Percentiles rank a stretch among this genome's conserved stretches.
Evolutionary conservation across 2,888 invertebrate genomes (phyloP).

Genomic region (Cremastinae sp.): DNA sequence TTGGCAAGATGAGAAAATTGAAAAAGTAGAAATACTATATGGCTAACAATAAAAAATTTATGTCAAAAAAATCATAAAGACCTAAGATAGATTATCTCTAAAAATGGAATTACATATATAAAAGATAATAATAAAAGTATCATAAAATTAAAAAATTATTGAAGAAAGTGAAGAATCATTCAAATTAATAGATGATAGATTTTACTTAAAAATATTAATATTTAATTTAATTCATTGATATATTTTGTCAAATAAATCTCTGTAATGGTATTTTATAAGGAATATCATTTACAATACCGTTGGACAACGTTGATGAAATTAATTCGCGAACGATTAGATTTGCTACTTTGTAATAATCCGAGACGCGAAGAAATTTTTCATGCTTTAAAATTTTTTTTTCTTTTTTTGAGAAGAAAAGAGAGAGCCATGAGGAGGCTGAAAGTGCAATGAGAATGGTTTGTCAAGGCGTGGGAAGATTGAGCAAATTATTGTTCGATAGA

Average conservation of each 20-base stretch:
- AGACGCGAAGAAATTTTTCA: slow-evolving; percentile 3
- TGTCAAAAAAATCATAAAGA: slow-evolving; percentile 27
- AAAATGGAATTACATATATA: too few relatives aligned
- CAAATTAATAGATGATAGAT: too few relatives aligned
- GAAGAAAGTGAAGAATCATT: background rate
- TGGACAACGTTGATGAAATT: too few relatives aligned
- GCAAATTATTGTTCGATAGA: slow-evolving; percentile 50
- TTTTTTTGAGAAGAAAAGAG: background rate
- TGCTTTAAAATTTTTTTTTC: background rate
- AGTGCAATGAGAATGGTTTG: slow-evolving; percentile 40
- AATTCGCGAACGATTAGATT: background rate
- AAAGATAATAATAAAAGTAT: too few relatives aligned
- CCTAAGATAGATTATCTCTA: too few relatives aligned
- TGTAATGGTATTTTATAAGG: too few relatives aligned
- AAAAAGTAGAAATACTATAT: too few relatives aligned
- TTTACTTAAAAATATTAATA: too few relatives aligned
- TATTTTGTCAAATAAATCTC: too few relatives aligned
- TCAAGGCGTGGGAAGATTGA: slow-evolving; percentile 55
- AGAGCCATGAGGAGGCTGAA: background rate
- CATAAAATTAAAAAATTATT: slow-evolving; percentile 21
- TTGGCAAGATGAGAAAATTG: too few relatives aligned
- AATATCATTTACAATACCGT: too few relatives aligned
- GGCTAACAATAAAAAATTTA: slow-evolving; percentile 28
- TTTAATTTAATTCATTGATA: too few relatives aligned
- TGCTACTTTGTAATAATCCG: background rate